Evolutionary conservation across 1,140 invertebrate species (phyloP), one percentile per base, ranked within the genome.

Genomic region (Megalopta genalis): DNA sequence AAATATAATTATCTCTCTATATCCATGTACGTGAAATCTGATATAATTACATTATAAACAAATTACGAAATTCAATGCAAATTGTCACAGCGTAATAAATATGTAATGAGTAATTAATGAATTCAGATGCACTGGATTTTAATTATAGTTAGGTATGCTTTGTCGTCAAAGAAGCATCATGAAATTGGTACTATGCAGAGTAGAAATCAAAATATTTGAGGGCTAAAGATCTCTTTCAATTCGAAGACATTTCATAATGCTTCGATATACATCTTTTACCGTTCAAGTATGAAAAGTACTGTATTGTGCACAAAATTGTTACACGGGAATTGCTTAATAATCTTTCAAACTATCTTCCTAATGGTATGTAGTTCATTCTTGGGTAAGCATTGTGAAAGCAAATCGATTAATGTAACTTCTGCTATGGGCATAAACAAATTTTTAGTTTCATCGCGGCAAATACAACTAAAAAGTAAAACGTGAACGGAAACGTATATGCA

Each of bases 61-160:
- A 80, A 67, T 76, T 75, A 75, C 39, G 75, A 76, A 77, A 78
- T 42, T 77, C 18, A 37, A 57, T 63, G 49, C 16, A 74, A 54
- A 79, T 59, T 42, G 23, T 66, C 72, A 27, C 25, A 57, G 71
- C 76, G 37, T 79, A 82, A 77, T 85, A 86, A 85, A 80, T 77
- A 78, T 75, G 59, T 42, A 23, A 32, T 64, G 25, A 23, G 18
- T 42, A 49, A 76, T 23, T 57, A 46, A 25, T 32, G 23, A 23
- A 54, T 54, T 66, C 37, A 74, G 12, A 73, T 14, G 32, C 52
- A 63, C 37, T 59, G 10, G 46, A 2, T 52, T 14, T 57, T 60
- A 72, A 72, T 16, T 8, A 74, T 6, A 62, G 14, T 57, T 46
- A 65, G 39, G 8, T 10, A 32, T 16, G 16, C 69, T 66, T 54